Evolutionary conservation across 2,113 vertebrate species (phyloP), one percentile per base, ranked within the genome.

Genomic region (Myiopsitta monachus): DNA sequence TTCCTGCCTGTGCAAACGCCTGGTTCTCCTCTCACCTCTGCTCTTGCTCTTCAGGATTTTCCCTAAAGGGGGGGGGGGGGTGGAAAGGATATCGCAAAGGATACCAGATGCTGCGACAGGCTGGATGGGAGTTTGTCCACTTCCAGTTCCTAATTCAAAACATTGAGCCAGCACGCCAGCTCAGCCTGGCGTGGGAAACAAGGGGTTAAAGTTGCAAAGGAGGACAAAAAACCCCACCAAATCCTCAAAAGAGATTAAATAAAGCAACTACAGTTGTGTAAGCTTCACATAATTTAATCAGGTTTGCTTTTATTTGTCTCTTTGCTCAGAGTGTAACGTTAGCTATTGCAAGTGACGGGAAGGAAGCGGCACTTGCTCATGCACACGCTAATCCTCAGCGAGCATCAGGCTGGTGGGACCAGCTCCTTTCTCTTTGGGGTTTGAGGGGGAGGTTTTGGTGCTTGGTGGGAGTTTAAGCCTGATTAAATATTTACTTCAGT

Each of bases 301-400:
- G 90, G 90, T 95, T 96, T 95, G 84, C 94, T 94, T 97, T 96
- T 95, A 94, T 97, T 96, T 97, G 93, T 96, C 92, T 94, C 87
- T 95, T 93, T 96, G 94, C 93, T 94, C 90, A 15, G 92, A 95
- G 77, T 92, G 93, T 97, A 96, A 96, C 95, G 80, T 93, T 96
- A 96, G 94, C 83, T 94, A 90, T 95, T 96, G 92, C 87, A 38
- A 94, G 91, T 90, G 95, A 94, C 16, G 75, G 83, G 92, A 77
- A 90, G 91, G 91, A 94, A 95, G 43, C 14, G 1, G 87, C 2
- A 11, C 77, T 92, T 79, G 86, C 91, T 95, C 85, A 74, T 1
- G 8, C 86, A 79, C 49, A 31, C 4, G 8, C 49, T 95, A 76
- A 94, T 97, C 81, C 44, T 8, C 79, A 88, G 90, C 18, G 5